These are phyloP conservation scores for Mallateleia sp. DNA, from an alignment of 2,888 invertebrate species.

Conservation along the genomic window DNA sequence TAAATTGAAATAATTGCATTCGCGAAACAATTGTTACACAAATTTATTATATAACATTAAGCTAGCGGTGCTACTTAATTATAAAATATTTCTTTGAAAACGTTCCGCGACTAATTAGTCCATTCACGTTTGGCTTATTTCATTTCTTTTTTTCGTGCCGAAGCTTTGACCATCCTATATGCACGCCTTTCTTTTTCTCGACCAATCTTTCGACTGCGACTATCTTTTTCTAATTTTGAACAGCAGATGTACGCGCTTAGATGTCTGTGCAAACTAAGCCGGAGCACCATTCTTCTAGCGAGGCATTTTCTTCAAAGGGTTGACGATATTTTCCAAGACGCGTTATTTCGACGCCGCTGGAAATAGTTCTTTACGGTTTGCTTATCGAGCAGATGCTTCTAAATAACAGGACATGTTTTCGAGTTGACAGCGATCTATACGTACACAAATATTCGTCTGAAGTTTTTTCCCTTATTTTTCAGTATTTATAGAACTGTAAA, in stretches of 20 bases:
- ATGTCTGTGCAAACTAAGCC: conserved; percentile 54
- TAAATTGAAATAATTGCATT: conserved; percentile 3
- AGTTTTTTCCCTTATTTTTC: neutral
- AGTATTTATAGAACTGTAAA: neutral
- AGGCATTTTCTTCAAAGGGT: conserved; percentile 68
- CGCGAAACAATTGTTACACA: conserved; percentile 1
- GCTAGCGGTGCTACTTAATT: conserved; percentile 16
- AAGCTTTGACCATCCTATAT: conserved; percentile 32
- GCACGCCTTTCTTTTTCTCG: neutral
- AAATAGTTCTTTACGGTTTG: conserved; percentile 56
- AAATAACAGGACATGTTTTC: conserved; percentile 5
- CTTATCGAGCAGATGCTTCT: conserved; percentile 50
- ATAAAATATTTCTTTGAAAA: conserved; percentile 32
- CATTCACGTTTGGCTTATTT: conserved; percentile 58
- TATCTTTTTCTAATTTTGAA: conserved; percentile 51
- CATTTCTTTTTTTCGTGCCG: conserved; percentile 49
- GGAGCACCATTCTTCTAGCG: conserved; percentile 47
- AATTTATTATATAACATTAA: conserved; percentile 16
- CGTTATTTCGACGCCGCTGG: conserved; percentile 38
- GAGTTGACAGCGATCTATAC: conserved; percentile 13
- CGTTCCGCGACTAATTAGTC: conserved; percentile 48
- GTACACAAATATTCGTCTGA: conserved; percentile 1
- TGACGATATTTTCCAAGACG: conserved; percentile 69
- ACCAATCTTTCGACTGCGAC: neutral
- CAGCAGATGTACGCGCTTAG: conserved; percentile 64